Conservation (phyloP, 1,140 invertebrate species). For the Bradysia coprophila region DNA sequence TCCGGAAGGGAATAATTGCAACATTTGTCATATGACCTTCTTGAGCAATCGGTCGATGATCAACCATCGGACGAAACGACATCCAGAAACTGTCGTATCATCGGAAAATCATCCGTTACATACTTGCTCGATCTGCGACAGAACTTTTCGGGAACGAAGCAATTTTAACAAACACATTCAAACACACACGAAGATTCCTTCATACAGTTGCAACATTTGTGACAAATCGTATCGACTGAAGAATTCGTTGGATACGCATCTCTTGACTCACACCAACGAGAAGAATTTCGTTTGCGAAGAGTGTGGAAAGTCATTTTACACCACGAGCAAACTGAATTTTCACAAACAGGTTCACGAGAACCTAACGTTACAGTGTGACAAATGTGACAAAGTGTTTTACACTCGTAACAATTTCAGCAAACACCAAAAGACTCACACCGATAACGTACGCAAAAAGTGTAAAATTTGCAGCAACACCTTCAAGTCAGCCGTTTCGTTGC, state of each 20-base stretch:
- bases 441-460: neutral
- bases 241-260: neutral
- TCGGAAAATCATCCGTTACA: no score
- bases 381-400: neutral
- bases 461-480: neutral
- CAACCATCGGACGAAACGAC: no score
- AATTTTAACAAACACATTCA: neutral
- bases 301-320: neutral
- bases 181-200: neutral
- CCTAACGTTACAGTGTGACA: neutral
- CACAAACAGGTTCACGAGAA: neutral
- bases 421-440: neutral
- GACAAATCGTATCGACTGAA: neutral
- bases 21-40: no score
- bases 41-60: no score
- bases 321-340: neutral
- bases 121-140: neutral
- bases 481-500: neutral
- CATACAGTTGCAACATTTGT: neutral
- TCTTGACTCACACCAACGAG: neutral
- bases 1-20: no score
- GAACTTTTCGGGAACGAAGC: neutral
- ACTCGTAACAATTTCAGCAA: neutral
- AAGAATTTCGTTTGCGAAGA: neutral
- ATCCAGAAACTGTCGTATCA: no score